Evolutionary conservation across 1,140 invertebrate genomes (phyloP).

Genomic region (Palaemon carinicauda): DNA sequence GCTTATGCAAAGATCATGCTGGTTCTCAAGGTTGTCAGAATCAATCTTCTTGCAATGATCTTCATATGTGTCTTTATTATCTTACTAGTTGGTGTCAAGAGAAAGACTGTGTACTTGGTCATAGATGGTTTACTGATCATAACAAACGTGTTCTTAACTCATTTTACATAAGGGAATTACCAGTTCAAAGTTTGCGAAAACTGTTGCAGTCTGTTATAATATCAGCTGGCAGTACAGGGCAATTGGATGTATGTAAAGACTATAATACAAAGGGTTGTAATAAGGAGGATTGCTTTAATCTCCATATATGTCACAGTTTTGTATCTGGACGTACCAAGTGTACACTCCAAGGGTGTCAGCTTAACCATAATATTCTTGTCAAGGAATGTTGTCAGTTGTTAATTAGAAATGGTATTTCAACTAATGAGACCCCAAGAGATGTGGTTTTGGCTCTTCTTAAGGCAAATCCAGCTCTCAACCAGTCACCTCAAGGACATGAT

Average conservation of each 20-base stretch:
- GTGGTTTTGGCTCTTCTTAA: neutral
- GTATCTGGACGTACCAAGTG: neutral
- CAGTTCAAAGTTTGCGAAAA: neutral
- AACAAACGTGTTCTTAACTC: neutral
- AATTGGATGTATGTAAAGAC: neutral
- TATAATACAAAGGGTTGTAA: slow-evolving; percentile 6
- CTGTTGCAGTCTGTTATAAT: neutral
- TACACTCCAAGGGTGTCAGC: neutral
- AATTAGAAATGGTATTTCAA: neutral
- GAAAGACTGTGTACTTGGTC: neutral
- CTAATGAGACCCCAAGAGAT: slow-evolving; percentile 13
- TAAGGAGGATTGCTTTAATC: neutral
- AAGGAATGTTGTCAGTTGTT: neutral
- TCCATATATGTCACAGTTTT: slow-evolving; percentile 23
- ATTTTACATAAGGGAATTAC: neutral
- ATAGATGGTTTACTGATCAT: neutral
- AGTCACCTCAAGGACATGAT: neutral
- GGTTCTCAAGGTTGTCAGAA: neutral
- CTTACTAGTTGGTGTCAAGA: neutral
- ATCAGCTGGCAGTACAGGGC: neutral
- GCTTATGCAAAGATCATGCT: neutral
- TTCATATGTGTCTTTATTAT: slow-evolving; percentile 14
- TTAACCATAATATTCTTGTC: slow-evolving; percentile 20
- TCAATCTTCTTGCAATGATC: neutral
- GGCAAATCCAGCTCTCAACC: neutral